Evolutionary conservation across 2,113 vertebrate genomes (phyloP), one percentile per base, ranked within the genome.

Genomic region (Apteryx owenii): DNA sequence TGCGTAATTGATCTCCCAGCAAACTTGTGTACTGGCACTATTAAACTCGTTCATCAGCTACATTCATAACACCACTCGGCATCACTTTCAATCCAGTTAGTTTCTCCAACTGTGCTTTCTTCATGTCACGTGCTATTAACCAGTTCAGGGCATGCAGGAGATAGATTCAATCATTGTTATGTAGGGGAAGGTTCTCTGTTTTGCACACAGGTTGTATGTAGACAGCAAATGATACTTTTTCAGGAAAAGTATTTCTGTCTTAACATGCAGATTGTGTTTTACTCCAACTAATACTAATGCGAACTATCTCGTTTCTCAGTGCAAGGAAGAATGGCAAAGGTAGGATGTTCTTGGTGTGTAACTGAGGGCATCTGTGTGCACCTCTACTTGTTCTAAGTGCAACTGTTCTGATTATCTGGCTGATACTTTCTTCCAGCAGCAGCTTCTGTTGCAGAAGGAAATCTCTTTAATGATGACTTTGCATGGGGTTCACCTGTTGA

Each of bases 1-100:
- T 94, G 76, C 13, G 72, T 94, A 96, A 94, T 7, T 88, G 84
- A 81, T 77, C 86, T 95, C 36, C 70, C 79, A 61, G 85, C 82
- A 93, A 88, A 78, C 61, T 75, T 72, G 12, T 2, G 46, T 51
- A 8, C 50, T 2, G 4, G 70, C 44, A 19, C 89, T 81, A 28
- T n/a, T 70, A 8, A 85, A 3, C 44, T 75, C 21, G 71, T 94
- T 50, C 62, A 10, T 82, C 29, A 50, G 53, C 44, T 26, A 7
- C 15, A 0, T 60, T 91, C n/a, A 19, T 2, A 64, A 38, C 9
- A 5, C 54, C 36, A 5, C 53, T 61, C 48, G 60, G 50, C 65
- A 42, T 42, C 0, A 0, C 46, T 81, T 66, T 31, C 76, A 10
- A 1, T 28, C 9, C 68, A 8, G 60, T 31, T 61, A 13, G 17